Conservation (phyloP, 2,888 invertebrate genomes). For the Pseudococcus jackbeardsleyi region DNA sequence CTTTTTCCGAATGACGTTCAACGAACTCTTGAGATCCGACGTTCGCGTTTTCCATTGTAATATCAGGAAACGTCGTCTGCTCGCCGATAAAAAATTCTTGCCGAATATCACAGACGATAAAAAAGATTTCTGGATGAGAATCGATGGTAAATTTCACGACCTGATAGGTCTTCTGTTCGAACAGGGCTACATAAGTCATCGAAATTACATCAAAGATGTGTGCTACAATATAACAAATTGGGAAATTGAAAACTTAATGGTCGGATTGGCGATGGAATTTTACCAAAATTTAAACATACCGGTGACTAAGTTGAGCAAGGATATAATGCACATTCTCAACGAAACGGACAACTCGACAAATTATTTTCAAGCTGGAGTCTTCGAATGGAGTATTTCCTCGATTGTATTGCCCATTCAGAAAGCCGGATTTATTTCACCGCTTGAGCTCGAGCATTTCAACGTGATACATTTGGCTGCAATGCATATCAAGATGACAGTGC, state of each 20-base stretch:
- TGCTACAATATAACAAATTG: background rate
- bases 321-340: background rate
- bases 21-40: background rate
- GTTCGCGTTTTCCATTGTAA: background rate
- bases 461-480: background rate
- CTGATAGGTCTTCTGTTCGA: background rate
- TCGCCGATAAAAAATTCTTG: background rate
- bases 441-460: background rate
- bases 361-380: background rate
- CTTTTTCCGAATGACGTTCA: background rate
- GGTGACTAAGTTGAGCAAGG: background rate
- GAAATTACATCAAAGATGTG: background rate
- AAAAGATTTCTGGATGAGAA: background rate
- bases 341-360: background rate
- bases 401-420: background rate
- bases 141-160: background rate
- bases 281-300: background rate
- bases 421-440: background rate
- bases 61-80: background rate
- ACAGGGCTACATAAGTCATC: background rate
- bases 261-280: background rate
- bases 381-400: background rate
- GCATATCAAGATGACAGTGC: background rate
- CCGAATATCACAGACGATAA: background rate
- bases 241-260: conserved; percentile 5